Evolutionary conservation across 2,888 invertebrate species (phyloP), one percentile per base, ranked within the genome.

Genomic region (Cybosia mesomella): DNA sequence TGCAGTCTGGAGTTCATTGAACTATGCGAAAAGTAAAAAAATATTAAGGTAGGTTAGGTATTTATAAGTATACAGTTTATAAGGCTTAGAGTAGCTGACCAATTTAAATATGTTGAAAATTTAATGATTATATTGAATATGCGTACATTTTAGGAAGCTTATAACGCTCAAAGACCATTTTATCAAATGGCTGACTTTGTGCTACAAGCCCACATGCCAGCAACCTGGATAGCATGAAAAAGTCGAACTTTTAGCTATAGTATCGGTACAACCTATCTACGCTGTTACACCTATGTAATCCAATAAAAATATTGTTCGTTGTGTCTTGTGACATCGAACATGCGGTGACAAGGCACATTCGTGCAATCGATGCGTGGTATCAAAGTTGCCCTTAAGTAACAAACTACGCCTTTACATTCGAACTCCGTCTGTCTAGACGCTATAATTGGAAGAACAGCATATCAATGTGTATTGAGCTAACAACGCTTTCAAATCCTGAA

Each of bases 1-100:
- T 53, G 13, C 60, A 73, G 64, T 71, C 58, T 64, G 60, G 70
- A 28, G 71, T 69, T 81, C 77, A 75, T 60, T 49, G 71, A 59
- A 69, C 73, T 15, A 15, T 21, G 22, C 13, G 13, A 59, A 36
- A 58, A 2, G 1, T 21, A 11, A 58, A 2, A 34, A 43, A 9
- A 7, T 43, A 43, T 43, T 43, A 18, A 18, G 13, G 7, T 18
- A 18, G 15, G 0, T 1, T 18, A 18, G 7, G 0, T 43, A 39
- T 1, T 1, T 15, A 39, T 15, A 28, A 2, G 39, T 4, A 43
- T 43, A 43, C 18, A 43, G 7, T 43, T 43, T 43, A 15, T 18
- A 7, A 7, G 18, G 18, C 0, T 18, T 13, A 2, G 18, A 43
- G 15, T 43, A 18, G 18, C 43, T 28, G 2, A 4, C 3, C 5